Conservation (phyloP, 1,140 invertebrate genomes). For the Phortica variegata region DNA sequence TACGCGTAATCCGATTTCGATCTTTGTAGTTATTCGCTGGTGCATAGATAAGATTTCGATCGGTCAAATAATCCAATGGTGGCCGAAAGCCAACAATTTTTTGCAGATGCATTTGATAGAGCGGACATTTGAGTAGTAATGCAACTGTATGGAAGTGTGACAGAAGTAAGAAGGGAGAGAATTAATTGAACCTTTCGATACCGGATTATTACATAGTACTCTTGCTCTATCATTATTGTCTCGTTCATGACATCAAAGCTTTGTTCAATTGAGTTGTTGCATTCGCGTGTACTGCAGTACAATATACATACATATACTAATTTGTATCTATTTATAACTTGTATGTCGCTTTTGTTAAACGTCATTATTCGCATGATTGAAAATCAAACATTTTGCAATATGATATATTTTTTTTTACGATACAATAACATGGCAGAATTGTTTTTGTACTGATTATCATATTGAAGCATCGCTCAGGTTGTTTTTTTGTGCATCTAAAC, state of each 20-base stretch:
- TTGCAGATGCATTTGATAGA: constrained; percentile 52
- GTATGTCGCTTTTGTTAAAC: too few species aligned
- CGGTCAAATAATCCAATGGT: constrained; percentile 35
- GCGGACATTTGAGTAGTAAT: constrained; percentile 48
- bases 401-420: constrained; percentile 13
- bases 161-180: too few species aligned
- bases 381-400: constrained; percentile 30
- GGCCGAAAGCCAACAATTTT: constrained; percentile 55
- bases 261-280: too few species aligned
- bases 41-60: constrained; percentile 38
- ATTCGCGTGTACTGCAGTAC: too few species aligned
- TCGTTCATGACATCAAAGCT: too few species aligned
- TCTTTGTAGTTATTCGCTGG: constrained; percentile 32
- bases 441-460: too few species aligned
- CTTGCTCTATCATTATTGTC: too few species aligned
- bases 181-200: not conserved
- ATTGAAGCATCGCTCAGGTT: not conserved
- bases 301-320: too few species aligned
- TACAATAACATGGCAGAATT: too few species aligned
- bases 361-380: constrained; percentile 27
- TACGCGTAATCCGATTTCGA: constrained; percentile 28
- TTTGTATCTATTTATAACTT: too few species aligned
- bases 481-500: constrained; percentile 28
- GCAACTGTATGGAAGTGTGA: constrained; percentile 19
- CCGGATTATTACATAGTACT: not conserved